A percentile compares a stretch with the other conserved stretches of the same genome.
Evolutionary conservation across 2,113 vertebrate genomes (phyloP).

Genomic region (Megalops atlanticus): DNA sequence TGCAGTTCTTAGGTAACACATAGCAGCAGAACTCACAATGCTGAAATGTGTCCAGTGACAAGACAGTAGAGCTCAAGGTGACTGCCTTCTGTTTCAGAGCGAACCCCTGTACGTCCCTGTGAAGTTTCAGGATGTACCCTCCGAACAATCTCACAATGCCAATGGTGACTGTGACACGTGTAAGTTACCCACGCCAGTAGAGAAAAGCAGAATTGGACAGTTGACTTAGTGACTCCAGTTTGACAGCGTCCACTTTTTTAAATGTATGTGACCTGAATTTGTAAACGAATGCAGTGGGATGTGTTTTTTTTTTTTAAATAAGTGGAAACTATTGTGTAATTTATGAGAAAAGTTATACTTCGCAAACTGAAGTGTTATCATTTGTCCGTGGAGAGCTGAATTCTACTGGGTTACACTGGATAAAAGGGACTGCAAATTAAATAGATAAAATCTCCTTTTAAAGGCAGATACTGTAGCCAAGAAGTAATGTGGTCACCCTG

Average conservation of each 20-base stretch:
- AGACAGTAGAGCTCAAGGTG: background rate
- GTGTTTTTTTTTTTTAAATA: too few species aligned
- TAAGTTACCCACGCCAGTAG: constrained; percentile 67
- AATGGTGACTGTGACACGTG: constrained; percentile 74
- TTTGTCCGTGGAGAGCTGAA: too few species aligned
- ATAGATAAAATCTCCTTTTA: background rate
- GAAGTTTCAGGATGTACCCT: constrained; percentile 88
- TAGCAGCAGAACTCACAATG: too few species aligned
- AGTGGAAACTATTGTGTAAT: too few species aligned
- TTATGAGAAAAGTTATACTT: too few species aligned
- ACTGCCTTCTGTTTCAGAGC: constrained; percentile 74
- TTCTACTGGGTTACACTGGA: too few species aligned
- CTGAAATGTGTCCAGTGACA: background rate
- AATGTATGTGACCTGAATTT: background rate
- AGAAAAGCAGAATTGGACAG: background rate
- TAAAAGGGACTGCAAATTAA: background rate
- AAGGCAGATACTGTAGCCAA: too few species aligned
- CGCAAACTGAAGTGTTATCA: too few species aligned
- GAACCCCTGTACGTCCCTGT: constrained; percentile 95
- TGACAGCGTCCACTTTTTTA: too few species aligned
- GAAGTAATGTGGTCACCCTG: too few species aligned
- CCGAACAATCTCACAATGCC: constrained; percentile 72
- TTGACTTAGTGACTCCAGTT: too few species aligned
- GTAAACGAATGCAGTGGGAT: background rate
- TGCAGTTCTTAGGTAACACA: too few species aligned